A percentile compares a stretch with the other conserved stretches of the same genome.
Evolutionary conservation across 2,113 vertebrate species (phyloP).

Genomic region (Athene cunicularia): DNA sequence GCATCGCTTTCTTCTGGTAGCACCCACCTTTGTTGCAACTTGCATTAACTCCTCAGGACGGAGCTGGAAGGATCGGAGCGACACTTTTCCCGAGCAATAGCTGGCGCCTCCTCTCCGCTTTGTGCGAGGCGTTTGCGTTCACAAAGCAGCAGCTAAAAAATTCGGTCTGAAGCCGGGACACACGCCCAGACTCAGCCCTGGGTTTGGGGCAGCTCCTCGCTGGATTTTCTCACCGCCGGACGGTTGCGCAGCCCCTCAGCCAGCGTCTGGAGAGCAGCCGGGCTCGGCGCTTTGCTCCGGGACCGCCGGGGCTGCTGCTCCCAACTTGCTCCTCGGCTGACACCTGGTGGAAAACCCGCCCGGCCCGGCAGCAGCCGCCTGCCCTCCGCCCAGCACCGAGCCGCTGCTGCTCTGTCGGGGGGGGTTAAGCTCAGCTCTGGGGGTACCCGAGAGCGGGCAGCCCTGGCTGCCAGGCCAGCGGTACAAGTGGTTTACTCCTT

Average conservation of each 20-base stretch:
- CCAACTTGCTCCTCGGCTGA: conserved; percentile 39
- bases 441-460: neutral
- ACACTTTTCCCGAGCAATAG: neutral
- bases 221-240: neutral
- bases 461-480: neutral
- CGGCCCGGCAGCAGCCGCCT: neutral
- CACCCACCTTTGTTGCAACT: conserved; percentile 6
- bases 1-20: neutral
- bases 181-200: neutral
- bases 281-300: neutral
- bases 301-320: neutral
- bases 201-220: neutral
- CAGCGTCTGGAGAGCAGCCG: rapidly evolving
- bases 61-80: neutral
- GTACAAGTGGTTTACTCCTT: neutral
- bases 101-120: neutral
- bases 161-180: neutral
- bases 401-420: neutral
- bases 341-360: conserved; percentile 46
- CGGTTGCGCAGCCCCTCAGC: neutral
- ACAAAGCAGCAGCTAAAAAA: neutral
- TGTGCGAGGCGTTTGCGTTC: neutral
- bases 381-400: no score
- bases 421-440: rapidly evolving
- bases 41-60: neutral